Evolutionary conservation across 2,797 vertebrate genomes (phyloP).

Genomic region (Phalloptychus januarius): DNA sequence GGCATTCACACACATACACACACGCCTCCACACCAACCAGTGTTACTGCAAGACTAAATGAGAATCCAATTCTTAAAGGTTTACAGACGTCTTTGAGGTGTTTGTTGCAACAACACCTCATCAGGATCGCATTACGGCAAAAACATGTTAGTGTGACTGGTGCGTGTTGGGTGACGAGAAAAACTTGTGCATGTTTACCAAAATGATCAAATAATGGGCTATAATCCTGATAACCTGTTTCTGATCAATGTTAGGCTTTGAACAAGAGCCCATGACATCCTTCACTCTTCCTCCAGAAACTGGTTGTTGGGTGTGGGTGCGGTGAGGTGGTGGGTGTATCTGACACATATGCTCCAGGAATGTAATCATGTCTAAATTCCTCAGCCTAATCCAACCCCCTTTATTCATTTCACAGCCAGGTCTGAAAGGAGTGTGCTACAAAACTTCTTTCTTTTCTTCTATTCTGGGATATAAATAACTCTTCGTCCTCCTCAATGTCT

Average conservation of each 20-base stretch:
- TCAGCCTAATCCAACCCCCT: slow-evolving; percentile 30
- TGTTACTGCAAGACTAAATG: slow-evolving; percentile 4
- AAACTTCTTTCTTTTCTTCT: slow-evolving; percentile 54
- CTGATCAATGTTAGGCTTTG: slow-evolving; percentile 67
- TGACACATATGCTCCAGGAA: slow-evolving; percentile 74
- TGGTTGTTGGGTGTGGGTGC: background rate
- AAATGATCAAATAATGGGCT: slow-evolving; percentile 67
- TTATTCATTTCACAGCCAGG: slow-evolving; percentile 55
- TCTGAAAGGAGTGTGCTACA: slow-evolving; percentile 38
- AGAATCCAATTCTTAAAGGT: background rate
- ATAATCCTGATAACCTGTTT: slow-evolving; percentile 75
- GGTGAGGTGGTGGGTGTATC: slow-evolving; percentile 63
- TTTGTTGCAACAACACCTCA: slow-evolving; percentile 8
- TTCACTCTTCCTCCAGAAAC: slow-evolving; percentile 69
- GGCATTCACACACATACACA: slow-evolving; percentile 57
- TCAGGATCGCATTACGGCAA: background rate
- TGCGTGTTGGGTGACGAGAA: slow-evolving; percentile 41
- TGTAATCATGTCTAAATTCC: slow-evolving; percentile 68
- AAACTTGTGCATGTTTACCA: slow-evolving; percentile 51
- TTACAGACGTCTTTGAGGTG: background rate
- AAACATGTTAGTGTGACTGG: slow-evolving; percentile 11
- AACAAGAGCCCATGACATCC: slow-evolving; percentile 64
- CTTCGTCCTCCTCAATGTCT: background rate
- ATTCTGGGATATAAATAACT: slow-evolving; percentile 37
- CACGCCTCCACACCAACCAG: slow-evolving; percentile 13